These are phyloP conservation scores for Hippopotamus amphibius DNA, from an alignment of 2,113 vertebrate genomes.

Conservation along the genomic window DNA sequence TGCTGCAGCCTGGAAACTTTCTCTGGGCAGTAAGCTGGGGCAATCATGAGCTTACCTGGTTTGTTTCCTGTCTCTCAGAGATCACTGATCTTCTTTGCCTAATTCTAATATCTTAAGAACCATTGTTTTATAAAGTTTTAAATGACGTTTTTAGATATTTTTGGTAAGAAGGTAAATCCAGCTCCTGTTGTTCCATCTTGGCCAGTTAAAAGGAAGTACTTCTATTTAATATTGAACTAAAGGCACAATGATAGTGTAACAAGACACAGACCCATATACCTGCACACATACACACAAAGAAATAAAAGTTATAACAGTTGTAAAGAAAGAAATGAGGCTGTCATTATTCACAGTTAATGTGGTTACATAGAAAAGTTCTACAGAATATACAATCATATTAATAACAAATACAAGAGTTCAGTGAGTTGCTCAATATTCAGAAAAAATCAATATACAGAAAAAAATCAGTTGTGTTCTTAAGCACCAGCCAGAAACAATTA, in stretches of 20 bases:
- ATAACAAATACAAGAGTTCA: constrained; percentile 4
- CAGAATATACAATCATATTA: background rate
- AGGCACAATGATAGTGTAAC: background rate
- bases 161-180: background rate
- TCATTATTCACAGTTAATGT: background rate
- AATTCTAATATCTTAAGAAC: background rate
- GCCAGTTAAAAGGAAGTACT: background rate
- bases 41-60: background rate
- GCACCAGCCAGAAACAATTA: constrained; percentile 56
- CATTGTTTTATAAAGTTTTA: background rate
- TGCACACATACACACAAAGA: background rate
- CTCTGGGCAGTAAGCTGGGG: background rate
- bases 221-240: background rate
- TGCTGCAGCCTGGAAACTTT: background rate
- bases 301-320: background rate
- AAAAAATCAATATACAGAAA: constrained; percentile 8
- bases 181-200: background rate
- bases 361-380: background rate
- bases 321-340: background rate
- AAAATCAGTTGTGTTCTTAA: constrained; percentile 44
- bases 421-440: background rate
- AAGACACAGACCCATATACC: fast-evolving
- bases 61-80: background rate
- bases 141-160: background rate
- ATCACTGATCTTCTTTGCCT: background rate